Evolutionary conservation across 1,140 invertebrate genomes (phyloP), one percentile per base, ranked within the genome.

Genomic region (Caenorhabditis remanei): DNA sequence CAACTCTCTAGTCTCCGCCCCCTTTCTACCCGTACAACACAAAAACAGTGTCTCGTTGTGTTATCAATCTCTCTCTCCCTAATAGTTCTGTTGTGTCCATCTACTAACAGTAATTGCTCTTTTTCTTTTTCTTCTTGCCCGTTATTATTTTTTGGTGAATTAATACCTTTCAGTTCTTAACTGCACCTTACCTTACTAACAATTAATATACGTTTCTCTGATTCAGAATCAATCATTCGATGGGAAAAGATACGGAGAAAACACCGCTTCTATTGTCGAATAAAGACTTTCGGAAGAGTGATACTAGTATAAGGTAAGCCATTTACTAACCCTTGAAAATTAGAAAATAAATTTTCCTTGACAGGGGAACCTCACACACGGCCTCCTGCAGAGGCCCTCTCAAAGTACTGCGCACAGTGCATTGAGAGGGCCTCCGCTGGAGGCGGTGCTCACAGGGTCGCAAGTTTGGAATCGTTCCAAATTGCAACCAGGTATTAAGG

Each of bases 231-330:
- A n/a, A 13, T 53, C 71, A 79, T 53, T 79, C 71, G 11, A 79
- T 79, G 71, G 71, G 71, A 79, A 79, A 50, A 11, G 46, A 79
- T 41, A 79, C 71, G 71, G 71, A 79, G 46, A 79, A 50, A 79
- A 79, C 71, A 19, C 71, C 71, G 9, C 71, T 79, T 79, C n/a
- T 79, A 14, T 53, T 79, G n/a, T 7, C 11, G 53, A 21, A 1
- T 50, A 4, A 13, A 9, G 71, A 79, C 11, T 9, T 19, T 24
- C 71, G 46, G 21, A 48, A n/a, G 11, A 79, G 71, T 79, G 46
- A 79, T 0, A 79, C 46, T 19, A 79, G 71, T 50, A 8, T 79
- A n/a, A 79, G 46, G 71, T 79, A 24, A 50, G 71, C 32, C 1
- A 6, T 4, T 79, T 43, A 14, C 13, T 79, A 32, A 32, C 32